Evolutionary conservation across 1,140 invertebrate genomes (phyloP), one percentile per base, ranked within the genome.

Genomic region (Chironomus tepperi): DNA sequence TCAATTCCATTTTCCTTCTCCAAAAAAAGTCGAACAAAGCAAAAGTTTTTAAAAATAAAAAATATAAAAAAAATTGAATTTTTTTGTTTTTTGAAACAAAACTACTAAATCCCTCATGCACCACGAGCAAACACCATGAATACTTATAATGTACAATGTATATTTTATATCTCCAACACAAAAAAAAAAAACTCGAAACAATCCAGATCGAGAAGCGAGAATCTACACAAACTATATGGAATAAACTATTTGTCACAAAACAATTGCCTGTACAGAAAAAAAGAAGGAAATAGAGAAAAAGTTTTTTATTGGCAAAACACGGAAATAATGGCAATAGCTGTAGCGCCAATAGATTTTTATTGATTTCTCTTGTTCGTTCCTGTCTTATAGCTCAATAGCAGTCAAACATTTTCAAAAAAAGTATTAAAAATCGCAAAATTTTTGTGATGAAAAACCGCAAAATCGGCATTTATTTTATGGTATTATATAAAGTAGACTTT

Each of bases 181-280:
- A 34, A n/a, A n/a, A n/a, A n/a, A n/a, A n/a, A n/a, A n/a, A 34
- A 34, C 5, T 34, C 24, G 24, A 34, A 34, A 34, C 24, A 34
- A 34, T 34, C 24, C 24, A 34, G 24, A 34, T 34, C 24, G 24
- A 34, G 24, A 34, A 34, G 5, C 24, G 24, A 34, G 24, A 34
- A 34, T 34, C 24, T 34, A 34, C 24, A 34, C 24, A 34, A 34
- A 34, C 24, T 34, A 34, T 10, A 47, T 47, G 15, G 43, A 10
- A 47, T 47, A 47, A 47, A 57, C 47, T 57, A 57, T 57, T 57
- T 57, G 47, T 57, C 47, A 57, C 47, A 57, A 57, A 57, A 57
- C 47, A 57, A 15, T 57, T 57, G 47, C 12, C 12, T n/a, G n/a
- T n/a, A n/a, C n/a, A 34, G 5, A 34, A 34, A 57, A 57, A 5